Conservation (phyloP, 2,113 vertebrate species). For the Mixornis gularis region DNA sequence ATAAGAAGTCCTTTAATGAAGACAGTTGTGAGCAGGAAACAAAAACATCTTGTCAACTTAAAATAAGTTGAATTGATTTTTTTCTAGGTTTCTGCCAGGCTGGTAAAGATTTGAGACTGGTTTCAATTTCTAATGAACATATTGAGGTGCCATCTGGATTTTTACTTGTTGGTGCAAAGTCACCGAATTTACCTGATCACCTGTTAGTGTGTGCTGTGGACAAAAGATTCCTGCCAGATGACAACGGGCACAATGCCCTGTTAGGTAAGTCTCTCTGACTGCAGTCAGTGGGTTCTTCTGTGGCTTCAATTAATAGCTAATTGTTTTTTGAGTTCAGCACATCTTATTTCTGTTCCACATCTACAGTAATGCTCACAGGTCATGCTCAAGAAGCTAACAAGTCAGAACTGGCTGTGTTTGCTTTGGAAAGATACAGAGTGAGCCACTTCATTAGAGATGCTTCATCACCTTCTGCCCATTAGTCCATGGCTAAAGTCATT, state of each 20-base stretch:
- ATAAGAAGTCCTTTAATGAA: not conserved
- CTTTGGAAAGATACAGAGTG: not conserved
- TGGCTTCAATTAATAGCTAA: not conserved
- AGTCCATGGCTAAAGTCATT: not conserved
- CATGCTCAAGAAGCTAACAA: not conserved
- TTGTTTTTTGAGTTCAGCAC: not conserved
- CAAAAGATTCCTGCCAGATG: conserved; percentile 90
- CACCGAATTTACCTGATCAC: conserved; percentile 83
- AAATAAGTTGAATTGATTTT: not conserved
- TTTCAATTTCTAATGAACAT: conserved; percentile 80
- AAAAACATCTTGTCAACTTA: not conserved
- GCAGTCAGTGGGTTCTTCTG: not conserved
- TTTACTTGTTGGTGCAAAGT: conserved; percentile 87
- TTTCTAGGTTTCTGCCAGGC: conserved; percentile 89
- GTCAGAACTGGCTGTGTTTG: not conserved
- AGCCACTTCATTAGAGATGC: not conserved
- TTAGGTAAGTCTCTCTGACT: conserved; percentile 77
- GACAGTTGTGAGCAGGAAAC: not conserved
- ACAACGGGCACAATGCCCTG: conserved; percentile 87
- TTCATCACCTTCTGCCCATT: not conserved
- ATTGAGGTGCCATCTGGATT: conserved; percentile 87
- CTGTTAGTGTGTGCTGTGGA: conserved; percentile 93
- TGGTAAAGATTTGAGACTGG: conserved; percentile 88
- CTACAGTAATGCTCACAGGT: not conserved
- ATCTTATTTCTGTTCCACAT: not conserved